Evolutionary conservation across 2,888 invertebrate species (phyloP).

Genomic region (Agonopterix subpropinquella): DNA sequence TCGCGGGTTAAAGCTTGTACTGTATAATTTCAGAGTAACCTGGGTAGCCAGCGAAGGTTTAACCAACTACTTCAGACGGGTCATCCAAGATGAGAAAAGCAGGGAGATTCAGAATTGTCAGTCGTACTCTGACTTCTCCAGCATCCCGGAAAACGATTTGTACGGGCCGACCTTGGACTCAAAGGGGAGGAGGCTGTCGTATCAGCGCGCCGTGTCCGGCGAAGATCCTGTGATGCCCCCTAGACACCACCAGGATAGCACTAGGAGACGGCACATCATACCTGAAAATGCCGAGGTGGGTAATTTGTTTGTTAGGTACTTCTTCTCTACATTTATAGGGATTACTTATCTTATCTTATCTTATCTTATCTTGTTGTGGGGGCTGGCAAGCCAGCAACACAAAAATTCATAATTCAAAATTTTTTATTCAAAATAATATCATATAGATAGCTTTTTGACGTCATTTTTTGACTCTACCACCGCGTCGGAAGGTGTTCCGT

Average conservation of each 20-base stretch:
- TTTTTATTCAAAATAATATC: too few relatives aligned
- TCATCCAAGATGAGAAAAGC: conserved; percentile 51
- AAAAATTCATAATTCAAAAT: too few relatives aligned
- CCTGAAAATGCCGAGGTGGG: conserved; percentile 47
- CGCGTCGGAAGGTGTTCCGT: too few relatives aligned
- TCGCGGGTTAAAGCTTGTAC: too few relatives aligned
- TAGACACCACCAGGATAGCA: conserved; percentile 33
- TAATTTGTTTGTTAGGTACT: neutral
- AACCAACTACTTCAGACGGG: conserved; percentile 52
- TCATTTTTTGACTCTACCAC: too few relatives aligned
- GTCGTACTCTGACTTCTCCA: conserved; percentile 50
- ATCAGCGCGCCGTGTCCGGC: conserved; percentile 63
- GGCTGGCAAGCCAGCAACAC: too few relatives aligned
- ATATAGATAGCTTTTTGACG: too few relatives aligned
- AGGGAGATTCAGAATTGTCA: conserved; percentile 38
- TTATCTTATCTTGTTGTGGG: too few relatives aligned
- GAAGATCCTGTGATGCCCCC: conserved; percentile 45
- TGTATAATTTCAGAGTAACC: conserved; percentile 44
- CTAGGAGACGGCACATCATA: conserved; percentile 34
- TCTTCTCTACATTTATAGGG: neutral
- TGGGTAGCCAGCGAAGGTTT: conserved; percentile 64
- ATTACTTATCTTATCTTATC: too few relatives aligned
- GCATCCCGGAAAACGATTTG: conserved; percentile 40
- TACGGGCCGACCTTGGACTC: conserved; percentile 30
- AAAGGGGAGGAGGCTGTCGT: conserved; percentile 57